phyloP scores from a whole-genome alignment of 2,888 invertebrate genomes.

The Orchesellides sinensis region DNA sequence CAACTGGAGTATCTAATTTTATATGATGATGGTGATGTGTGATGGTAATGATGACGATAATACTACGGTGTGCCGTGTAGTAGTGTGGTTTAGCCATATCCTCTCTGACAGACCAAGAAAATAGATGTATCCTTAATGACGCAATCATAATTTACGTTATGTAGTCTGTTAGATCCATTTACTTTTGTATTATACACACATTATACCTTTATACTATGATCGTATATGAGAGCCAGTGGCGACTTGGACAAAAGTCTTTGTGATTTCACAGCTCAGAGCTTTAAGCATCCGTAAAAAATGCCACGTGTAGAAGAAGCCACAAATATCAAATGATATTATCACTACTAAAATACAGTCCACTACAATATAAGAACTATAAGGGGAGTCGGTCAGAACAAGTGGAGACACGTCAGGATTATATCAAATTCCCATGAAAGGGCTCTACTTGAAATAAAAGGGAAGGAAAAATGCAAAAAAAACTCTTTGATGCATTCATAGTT shows the following conservation, averaged over 20 bases:
- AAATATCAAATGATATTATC: not conserved
- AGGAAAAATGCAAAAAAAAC: not conserved
- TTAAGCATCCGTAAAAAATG: slow-evolving; percentile 55
- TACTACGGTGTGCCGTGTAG: too few species aligned
- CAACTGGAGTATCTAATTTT: slow-evolving; percentile 62
- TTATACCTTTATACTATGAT: not conserved
- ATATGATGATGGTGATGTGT: slow-evolving; percentile 41
- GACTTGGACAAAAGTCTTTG: slow-evolving; percentile 31
- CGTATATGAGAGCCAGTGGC: slow-evolving; percentile 38
- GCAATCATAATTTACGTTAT: slow-evolving; percentile 64
- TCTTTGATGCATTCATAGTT: not conserved
- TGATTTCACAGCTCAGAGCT: not conserved
- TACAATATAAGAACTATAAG: too few species aligned
- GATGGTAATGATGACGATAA: slow-evolving; percentile 34
- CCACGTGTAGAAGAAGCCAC: slow-evolving; percentile 54
- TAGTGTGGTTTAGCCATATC: not conserved
- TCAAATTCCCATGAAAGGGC: slow-evolving; percentile 61
- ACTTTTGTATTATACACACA: slow-evolving; percentile 8
- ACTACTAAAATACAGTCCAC: not conserved
- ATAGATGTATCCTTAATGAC: slow-evolving; percentile 44
- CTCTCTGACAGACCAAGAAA: slow-evolving; percentile 8
- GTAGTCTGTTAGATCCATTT: not conserved
- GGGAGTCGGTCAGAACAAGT: slow-evolving; percentile 23
- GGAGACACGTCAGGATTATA: slow-evolving; percentile 52
- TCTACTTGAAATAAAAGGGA: slow-evolving; percentile 44